Evolutionary conservation across 2,797 vertebrate genomes (phyloP), one percentile per base, ranked within the genome.

Genomic region (Fringilla coelebs): DNA sequence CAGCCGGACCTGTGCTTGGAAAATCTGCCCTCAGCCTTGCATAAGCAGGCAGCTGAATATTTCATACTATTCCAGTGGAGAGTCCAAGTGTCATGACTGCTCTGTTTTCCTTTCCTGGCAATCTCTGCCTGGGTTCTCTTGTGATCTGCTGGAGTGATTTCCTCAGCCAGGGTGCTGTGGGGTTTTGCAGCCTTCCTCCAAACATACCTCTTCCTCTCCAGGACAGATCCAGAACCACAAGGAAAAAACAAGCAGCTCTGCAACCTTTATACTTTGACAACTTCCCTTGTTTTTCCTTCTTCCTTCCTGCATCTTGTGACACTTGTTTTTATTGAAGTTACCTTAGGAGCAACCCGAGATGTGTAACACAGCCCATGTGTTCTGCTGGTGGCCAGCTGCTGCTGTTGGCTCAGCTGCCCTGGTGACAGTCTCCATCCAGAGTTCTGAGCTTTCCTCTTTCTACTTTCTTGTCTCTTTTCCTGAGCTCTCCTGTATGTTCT

Each of bases 231-330:
- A 60, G 57, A 76, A 52, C 34, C 8, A 5, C 32, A n/a, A 55
- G 25, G 31, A 19, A 34, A 46, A 26, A 52, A 16, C 25, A 67
- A 86, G 26, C 67, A 48, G 9, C 38, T 55, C 40, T 2, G 3
- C 38, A 95, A 92, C 74, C 74, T 88, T 82, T 90, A 54, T 22
- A 29, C 80, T 90, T 48, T 65, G 43, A 52, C 52, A 82, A 4
- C 67, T 93, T 94, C 34, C 36, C 60, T 52, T 68, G 51, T 48
- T 26, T 73, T 78, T 66, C 58, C 67, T 70, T 65, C 46, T 52
- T 90, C 72, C 76, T 93, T 81, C 85, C 72, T 31, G 26, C 41
- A 7, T 66, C 83, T 85, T 52, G 36, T 89, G 87, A 88, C 49
- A 1, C 46, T 89, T 85, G 32, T 89, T 88, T 92, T 77, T 89